Evolutionary conservation across 2,888 invertebrate genomes (phyloP).

Genomic region (Rhagophthalmus giganteus): DNA sequence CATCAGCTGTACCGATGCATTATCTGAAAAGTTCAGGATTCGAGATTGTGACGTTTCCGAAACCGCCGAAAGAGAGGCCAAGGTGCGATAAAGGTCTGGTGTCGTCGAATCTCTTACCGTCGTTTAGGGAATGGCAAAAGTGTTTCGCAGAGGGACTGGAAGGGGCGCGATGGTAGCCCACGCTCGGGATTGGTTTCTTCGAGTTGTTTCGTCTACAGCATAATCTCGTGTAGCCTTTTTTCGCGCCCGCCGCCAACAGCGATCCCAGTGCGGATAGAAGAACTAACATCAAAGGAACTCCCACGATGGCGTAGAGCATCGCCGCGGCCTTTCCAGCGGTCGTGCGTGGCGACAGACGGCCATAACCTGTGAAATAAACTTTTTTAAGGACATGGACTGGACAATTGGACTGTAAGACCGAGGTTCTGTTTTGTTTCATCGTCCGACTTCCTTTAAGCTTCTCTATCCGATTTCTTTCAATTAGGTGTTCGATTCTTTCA

Average conservation of each 20-base stretch:
- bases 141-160: constrained; percentile 57
- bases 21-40: no score
- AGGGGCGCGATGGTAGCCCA: constrained; percentile 61
- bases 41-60: background rate
- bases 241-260: constrained; percentile 75
- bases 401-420: no score
- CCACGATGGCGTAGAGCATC: constrained; percentile 83
- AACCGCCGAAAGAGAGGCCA: no score
- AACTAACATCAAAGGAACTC: constrained; percentile 84
- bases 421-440: no score
- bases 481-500: no score
- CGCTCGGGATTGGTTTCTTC: constrained; percentile 38
- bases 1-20: constrained; percentile 47
- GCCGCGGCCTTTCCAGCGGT: constrained; percentile 81
- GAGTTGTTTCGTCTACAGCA: constrained; percentile 49
- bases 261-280: constrained; percentile 84
- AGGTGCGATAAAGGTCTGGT: no score
- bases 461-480: no score
- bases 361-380: constrained; percentile 67
- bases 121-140: constrained; percentile 51
- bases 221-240: constrained; percentile 65
- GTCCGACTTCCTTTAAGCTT: no score
- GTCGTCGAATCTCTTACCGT: constrained; percentile 37
- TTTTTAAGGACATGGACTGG: background rate
- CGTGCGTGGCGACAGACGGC: constrained; percentile 82